A percentile compares a stretch with the other conserved stretches of the same genome.
These are phyloP conservation scores for Nibea coibor DNA, from an alignment of 2,113 vertebrate genomes.

Conservation along the genomic window DNA sequence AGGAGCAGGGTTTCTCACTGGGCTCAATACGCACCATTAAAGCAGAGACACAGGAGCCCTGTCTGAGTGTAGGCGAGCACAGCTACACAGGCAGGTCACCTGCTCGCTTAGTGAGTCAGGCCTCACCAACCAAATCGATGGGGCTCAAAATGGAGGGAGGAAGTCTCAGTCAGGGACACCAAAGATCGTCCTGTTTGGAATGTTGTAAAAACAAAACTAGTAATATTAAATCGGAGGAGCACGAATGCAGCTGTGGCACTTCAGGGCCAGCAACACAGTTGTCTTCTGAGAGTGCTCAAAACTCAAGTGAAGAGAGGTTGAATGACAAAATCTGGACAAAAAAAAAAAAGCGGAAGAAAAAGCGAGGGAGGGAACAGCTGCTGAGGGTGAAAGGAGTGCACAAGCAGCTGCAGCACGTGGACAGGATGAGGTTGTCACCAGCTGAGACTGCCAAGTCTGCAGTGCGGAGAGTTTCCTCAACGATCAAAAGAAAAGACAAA, in stretches of 20 bases:
- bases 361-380: constrained; percentile 85
- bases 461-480: constrained; percentile 82
- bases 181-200: constrained; percentile 58
- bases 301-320: constrained; percentile 74
- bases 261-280: constrained; percentile 16
- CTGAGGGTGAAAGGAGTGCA: constrained; percentile 70
- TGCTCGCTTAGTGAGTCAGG: constrained; percentile 76
- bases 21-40: constrained; percentile 53
- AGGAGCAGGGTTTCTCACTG: constrained; percentile 42
- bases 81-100: constrained; percentile 82
- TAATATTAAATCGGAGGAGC: constrained; percentile 34
- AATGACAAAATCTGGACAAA: constrained; percentile 83
- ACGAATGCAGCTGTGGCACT: constrained; percentile 26
- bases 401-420: constrained; percentile 83
- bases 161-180: constrained; percentile 35
- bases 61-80: constrained; percentile 73
- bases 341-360: constrained; percentile 94
- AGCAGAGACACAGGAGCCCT: constrained; percentile 64
- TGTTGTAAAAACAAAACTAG: constrained; percentile 47
- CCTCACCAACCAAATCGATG: constrained; percentile 75
- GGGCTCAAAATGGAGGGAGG: constrained; percentile 81
- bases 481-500: constrained; percentile 90
- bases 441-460: constrained; percentile 86
- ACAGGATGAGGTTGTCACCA: constrained; percentile 81
- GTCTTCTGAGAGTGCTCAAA: constrained; percentile 57